Base-by-base conservation (phyloP, 2,888 invertebrate species). In the Cremastinae sp. region DNA sequence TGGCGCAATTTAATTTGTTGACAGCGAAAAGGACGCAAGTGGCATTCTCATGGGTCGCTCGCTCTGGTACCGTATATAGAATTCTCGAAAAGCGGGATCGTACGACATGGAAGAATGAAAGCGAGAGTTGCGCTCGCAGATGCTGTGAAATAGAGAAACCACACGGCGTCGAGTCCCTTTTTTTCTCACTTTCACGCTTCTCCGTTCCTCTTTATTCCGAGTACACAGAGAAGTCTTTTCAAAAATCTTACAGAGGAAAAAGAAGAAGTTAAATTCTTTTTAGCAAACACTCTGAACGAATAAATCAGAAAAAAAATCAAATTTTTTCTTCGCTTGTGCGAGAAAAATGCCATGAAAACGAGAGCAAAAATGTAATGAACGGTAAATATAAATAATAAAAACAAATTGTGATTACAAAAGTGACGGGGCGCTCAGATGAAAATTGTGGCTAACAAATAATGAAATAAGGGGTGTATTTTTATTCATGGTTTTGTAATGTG, bases 41-140 rank as follows among this genome's bases (percentile, higher is more conserved):
- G 5, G 16, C 10, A 10, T 61, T 43, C 3, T 1, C 2, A 7
- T 3, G 10, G 1, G 49, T 51, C 22, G 41, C 14, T 41, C n/a
- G 41, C 20, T 20, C 41, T 12, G 28, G 28, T 8, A 4, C 12
- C 12, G 41, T n/a, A 35, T 41, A 56, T 43, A n/a, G n/a, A 49
- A 49, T 72, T 53, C 18, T 53, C 53, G 45, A 76, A 73, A 73
- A 64, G 2, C 41, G 76, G 68, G 75, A 68, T 51, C 68, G 73
- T 76, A 69, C 76, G 69, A 35, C 55, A 1, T 9, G 47, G 16
- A 41, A 69, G 73, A 69, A 76, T 69, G 64, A 47, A 43, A 39
- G 58, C 58, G 22, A 49, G 58, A 37, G 2, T 47, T 47, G 39
- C 45, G 18, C 9, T n/a, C 43, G 28, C 39, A 53, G 66, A 39